Percentiles rank a stretch among this genome's conserved stretches.
Conservation (phyloP, 2,797 vertebrate species). For the Macroramphosus scolopax region DNA sequence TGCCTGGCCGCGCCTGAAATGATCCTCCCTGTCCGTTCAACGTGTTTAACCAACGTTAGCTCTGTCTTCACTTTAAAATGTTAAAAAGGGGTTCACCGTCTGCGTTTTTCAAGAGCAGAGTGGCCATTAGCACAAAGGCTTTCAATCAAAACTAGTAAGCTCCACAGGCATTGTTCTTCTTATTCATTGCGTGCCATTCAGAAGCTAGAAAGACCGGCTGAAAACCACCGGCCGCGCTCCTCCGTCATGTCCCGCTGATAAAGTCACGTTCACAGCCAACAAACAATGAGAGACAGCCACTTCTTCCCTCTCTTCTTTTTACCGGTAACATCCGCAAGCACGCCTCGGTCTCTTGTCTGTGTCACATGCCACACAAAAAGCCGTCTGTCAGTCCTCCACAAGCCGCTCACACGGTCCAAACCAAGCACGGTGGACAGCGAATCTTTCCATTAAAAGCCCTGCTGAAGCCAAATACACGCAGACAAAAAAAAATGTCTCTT, state of each 20-base stretch:
- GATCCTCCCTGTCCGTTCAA: constrained; percentile 41
- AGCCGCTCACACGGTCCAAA: constrained; percentile 31
- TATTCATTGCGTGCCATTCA: no score
- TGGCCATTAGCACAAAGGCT: neutral
- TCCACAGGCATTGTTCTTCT: constrained; percentile 24
- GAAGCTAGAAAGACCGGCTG: no score
- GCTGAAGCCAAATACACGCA: constrained; percentile 1
- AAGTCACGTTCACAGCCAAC: constrained; percentile 27
- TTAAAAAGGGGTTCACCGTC: constrained; percentile 12
- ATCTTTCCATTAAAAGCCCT: neutral
- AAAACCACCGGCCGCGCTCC: no score
- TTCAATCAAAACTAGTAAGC: constrained; percentile 4
- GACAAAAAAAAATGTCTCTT: neutral
- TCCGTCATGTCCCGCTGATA: constrained; percentile 32
- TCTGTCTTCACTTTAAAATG: constrained; percentile 7
- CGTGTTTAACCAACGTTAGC: constrained; percentile 16
- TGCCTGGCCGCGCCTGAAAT: constrained; percentile 59
- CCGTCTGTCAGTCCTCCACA: constrained; percentile 50
- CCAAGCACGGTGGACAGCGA: neutral
- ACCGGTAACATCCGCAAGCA: constrained; percentile 61
- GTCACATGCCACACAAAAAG: constrained; percentile 58
- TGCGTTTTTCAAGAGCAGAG: no score
- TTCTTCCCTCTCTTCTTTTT: constrained; percentile 20
- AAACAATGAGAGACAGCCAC: constrained; percentile 7
- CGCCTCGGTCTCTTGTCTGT: constrained; percentile 45